Conservation (phyloP, 1,140 invertebrate genomes). For the Hestina assimilis region DNA sequence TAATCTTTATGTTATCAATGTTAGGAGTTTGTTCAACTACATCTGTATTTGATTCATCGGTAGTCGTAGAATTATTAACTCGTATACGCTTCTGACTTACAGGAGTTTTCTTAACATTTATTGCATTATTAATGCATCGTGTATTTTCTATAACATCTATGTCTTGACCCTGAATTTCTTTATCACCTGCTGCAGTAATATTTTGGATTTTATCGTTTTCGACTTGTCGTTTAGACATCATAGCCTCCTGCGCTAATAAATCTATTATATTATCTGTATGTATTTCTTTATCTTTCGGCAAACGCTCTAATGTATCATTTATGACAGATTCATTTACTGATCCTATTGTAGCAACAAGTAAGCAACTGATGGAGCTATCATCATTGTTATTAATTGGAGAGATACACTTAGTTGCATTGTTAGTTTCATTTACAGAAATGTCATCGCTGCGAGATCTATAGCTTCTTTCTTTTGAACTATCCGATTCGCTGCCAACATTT, state of each 20-base stretch:
- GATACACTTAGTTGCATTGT: background rate
- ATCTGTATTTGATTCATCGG: constrained; percentile 49
- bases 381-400: constrained; percentile 25
- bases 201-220: background rate
- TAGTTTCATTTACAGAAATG: too few relatives aligned
- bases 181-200: background rate
- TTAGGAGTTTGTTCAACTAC: constrained; percentile 38
- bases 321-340: constrained; percentile 49
- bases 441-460: too few relatives aligned
- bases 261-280: constrained; percentile 48
- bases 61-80: constrained; percentile 21
- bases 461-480: background rate
- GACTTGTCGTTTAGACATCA: constrained; percentile 28
- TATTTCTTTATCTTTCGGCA: constrained; percentile 44
- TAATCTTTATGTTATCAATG: background rate
- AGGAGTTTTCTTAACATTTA: background rate
- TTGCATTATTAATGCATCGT: background rate
- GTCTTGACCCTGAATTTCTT: background rate
- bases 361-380: constrained; percentile 40
- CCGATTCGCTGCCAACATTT: constrained; percentile 21
- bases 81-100: background rate
- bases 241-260: constrained; percentile 49
- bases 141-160: background rate
- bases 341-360: constrained; percentile 47
- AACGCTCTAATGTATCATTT: constrained; percentile 44